phyloP scores from a whole-genome alignment of 2,888 invertebrate species.

The Kuschelorhynchus macadamiae region DNA sequence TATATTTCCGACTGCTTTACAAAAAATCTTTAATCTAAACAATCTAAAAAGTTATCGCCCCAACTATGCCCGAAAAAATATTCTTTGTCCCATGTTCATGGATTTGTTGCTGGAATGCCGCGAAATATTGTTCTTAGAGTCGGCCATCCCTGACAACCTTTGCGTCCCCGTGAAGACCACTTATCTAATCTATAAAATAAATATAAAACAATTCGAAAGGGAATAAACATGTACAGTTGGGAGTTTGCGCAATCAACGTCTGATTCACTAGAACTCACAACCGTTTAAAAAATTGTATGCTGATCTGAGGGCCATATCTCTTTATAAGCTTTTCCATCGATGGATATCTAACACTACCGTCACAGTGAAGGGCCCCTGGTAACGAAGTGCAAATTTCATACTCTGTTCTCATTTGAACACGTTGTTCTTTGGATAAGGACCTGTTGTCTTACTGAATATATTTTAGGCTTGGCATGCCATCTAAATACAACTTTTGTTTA shows the following conservation, averaged over 20 bases:
- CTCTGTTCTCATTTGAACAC: not conserved
- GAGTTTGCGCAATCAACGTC: not conserved
- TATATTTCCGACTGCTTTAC: no score
- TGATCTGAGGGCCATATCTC: conserved; percentile 17
- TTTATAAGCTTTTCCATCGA: conserved; percentile 4
- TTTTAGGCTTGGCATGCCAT: conserved; percentile 1
- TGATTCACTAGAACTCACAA: conserved; percentile 1
- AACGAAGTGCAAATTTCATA: not conserved
- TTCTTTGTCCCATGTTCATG: no score
- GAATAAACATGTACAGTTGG: not conserved
- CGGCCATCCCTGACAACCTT: no score
- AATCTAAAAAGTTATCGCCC: no score
- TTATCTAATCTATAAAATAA: no score
- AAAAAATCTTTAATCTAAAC: no score
- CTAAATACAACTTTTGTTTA: no score
- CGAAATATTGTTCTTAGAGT: no score
- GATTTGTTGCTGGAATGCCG: no score
- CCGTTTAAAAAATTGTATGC: conserved; percentile 1
- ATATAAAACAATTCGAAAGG: no score
- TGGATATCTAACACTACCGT: not conserved
- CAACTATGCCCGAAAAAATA: no score
- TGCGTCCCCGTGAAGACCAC: no score
- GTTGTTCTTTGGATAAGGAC: not conserved
- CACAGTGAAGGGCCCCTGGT: conserved; percentile 3
- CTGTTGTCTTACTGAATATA: not conserved